Evolutionary conservation across 2,113 vertebrate genomes (phyloP).

Genomic region (Sitta europaea): DNA sequence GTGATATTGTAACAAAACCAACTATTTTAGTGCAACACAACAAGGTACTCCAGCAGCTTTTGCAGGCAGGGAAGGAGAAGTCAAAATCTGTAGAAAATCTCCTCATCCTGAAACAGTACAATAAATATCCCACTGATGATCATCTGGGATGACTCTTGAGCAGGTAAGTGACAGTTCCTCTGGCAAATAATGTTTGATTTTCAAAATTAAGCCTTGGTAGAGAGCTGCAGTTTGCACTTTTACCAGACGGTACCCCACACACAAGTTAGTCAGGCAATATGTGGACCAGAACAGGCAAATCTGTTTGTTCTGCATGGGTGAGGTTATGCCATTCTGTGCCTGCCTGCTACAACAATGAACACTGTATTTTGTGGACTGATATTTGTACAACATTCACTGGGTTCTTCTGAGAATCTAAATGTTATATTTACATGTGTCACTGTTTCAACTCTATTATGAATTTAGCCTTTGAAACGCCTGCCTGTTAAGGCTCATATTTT

Average conservation of each 20-base stretch:
- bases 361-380: background rate
- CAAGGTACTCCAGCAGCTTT: background rate
- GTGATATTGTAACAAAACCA: no score
- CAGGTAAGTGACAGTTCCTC: background rate
- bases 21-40: no score
- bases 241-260: background rate
- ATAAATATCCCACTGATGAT: background rate
- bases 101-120: background rate
- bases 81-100: background rate
- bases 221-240: background rate
- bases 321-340: background rate
- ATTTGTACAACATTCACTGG: background rate
- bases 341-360: background rate
- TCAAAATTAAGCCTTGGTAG: background rate
- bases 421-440: background rate
- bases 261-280: background rate
- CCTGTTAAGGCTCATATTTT: no score
- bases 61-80: background rate
- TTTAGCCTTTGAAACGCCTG: background rate
- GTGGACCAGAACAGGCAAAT: rapidly evolving
- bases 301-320: rapidly evolving
- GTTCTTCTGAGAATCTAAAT: background rate
- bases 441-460: background rate
- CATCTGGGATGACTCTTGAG: background rate
- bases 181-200: background rate